Percentiles rank a stretch among this genome's conserved stretches.
phyloP scores from a whole-genome alignment of 2,888 invertebrate species.

The Notodonta ziczac region DNA sequence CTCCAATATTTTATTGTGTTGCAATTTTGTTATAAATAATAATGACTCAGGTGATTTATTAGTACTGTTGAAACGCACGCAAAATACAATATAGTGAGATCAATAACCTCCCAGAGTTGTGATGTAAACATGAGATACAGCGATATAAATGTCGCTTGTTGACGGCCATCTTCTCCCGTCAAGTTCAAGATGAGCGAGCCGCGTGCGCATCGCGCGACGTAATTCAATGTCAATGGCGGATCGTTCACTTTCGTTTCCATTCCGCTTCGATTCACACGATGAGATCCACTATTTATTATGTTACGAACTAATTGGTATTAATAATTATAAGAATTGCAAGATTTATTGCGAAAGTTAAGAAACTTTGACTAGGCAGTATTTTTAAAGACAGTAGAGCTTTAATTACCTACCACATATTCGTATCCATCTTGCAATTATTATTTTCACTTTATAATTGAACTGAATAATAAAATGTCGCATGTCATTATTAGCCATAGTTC shows the following conservation, averaged over 20 bases:
- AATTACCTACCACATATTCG: too few species aligned
- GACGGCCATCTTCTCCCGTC: slow-evolving; percentile 45
- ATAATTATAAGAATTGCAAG: neutral
- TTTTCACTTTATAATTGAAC: too few species aligned
- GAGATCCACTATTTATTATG: slow-evolving; percentile 2
- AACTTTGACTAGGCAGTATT: too few species aligned
- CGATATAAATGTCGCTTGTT: slow-evolving; percentile 55
- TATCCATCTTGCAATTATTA: too few species aligned
- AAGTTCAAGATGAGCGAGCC: slow-evolving; percentile 76
- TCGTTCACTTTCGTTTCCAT: slow-evolving; percentile 62
- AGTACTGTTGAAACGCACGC: too few species aligned
- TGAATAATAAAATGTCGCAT: too few species aligned
- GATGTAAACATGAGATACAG: slow-evolving; percentile 27
- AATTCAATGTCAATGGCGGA: slow-evolving; percentile 73
- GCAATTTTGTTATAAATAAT: too few species aligned
- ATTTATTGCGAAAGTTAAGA: too few species aligned
- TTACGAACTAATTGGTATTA: neutral
- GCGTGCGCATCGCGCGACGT: slow-evolving; percentile 48
- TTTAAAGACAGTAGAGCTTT: too few species aligned
- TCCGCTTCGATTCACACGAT: slow-evolving; percentile 44
- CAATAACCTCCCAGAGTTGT: slow-evolving; percentile 17
- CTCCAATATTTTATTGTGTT: too few species aligned
- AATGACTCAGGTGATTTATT: too few species aligned
- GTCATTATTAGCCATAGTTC: too few species aligned
- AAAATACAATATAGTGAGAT: neutral